phyloP scores from a whole-genome alignment of 2,888 invertebrate species.

The Crematogaster levior region DNA sequence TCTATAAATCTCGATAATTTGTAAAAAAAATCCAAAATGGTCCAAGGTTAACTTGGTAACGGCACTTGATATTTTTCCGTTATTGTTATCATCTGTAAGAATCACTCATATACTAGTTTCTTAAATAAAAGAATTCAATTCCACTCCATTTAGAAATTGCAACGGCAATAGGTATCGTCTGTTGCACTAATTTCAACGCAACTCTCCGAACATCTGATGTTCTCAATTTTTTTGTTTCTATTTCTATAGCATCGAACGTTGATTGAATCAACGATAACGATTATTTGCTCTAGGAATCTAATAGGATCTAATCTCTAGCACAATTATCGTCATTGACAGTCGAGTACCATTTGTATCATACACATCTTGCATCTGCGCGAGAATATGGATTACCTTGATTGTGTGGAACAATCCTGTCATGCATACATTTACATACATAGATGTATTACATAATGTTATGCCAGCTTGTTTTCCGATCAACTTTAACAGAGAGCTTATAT shows the following conservation, averaged over 20 bases:
- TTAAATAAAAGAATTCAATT: not conserved
- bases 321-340: constrained; percentile 33
- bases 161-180: not conserved
- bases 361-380: constrained; percentile 19
- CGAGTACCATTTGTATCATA: constrained; percentile 14
- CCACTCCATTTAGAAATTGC: not conserved
- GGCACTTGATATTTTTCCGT: not conserved
- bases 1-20: not conserved
- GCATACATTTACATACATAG: constrained; percentile 1
- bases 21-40: not conserved
- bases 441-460: constrained; percentile 21
- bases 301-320: constrained; percentile 23
- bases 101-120: not conserved
- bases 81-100: not conserved
- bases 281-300: not conserved
- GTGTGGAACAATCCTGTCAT: constrained; percentile 6
- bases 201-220: no score
- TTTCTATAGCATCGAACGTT: not conserved
- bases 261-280: constrained; percentile 1
- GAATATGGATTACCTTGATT: not conserved
- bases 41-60: not conserved
- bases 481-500: not conserved
- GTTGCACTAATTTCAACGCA: not conserved
- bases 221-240: constrained; percentile 7
- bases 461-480: not conserved